phyloP scores from a whole-genome alignment of 23 tunicate genomes.

The Phallusia fumigata region DNA sequence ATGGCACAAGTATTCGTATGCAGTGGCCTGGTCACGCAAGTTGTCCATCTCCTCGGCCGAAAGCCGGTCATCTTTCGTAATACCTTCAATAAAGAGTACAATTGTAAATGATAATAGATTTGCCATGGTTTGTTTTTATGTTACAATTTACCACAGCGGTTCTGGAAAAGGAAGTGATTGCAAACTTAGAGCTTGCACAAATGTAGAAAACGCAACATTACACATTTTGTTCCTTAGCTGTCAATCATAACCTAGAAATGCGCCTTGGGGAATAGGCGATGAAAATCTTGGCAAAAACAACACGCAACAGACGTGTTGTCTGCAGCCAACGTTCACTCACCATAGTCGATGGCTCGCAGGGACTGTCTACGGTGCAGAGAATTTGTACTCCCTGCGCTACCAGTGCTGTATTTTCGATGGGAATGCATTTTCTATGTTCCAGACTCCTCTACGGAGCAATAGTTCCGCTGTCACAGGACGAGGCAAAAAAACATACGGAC shows the following conservation, averaged over 20 bases:
- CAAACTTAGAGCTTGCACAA: too few relatives aligned
- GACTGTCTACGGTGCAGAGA: conserved; percentile 40
- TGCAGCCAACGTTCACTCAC: conserved; percentile 21
- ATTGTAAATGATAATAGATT: too few relatives aligned
- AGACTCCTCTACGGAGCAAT: background rate
- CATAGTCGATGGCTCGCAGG: conserved; percentile 49
- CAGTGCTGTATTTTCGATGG: conserved; percentile 21
- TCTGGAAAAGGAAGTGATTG: too few relatives aligned
- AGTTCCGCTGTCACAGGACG: background rate
- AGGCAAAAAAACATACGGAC: background rate
- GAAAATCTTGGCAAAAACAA: too few relatives aligned
- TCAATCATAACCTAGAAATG: too few relatives aligned
- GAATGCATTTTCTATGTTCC: background rate
- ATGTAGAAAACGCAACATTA: too few relatives aligned
- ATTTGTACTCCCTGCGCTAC: conserved; percentile 35
- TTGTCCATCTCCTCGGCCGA: conserved; percentile 99
- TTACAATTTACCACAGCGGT: too few relatives aligned
- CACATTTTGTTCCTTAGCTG: too few relatives aligned
- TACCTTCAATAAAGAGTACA: conserved; percentile 41
- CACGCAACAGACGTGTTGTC: background rate
- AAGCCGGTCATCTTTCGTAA: conserved; percentile 84
- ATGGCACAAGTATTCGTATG: conserved; percentile 97
- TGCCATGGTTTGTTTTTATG: too few relatives aligned
- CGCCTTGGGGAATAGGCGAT: too few relatives aligned
- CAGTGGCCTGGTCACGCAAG: conserved; percentile 81